These are phyloP conservation scores for Tokudaia muenninki DNA, from an alignment of 2,797 vertebrate genomes.

Conservation along the genomic window DNA sequence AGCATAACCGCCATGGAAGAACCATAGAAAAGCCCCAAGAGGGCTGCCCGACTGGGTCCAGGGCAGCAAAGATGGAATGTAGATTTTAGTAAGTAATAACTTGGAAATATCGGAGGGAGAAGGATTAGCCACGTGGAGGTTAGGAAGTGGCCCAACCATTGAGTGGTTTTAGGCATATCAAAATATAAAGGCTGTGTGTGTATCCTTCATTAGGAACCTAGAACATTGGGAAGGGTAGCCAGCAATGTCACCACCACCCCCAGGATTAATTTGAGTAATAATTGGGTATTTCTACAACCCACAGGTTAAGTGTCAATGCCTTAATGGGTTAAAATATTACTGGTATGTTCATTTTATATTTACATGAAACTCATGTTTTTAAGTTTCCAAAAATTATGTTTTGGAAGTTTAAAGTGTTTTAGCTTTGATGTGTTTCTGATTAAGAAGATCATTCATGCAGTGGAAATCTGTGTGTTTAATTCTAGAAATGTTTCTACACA, in stretches of 20 bases:
- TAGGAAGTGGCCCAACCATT: background rate
- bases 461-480: slow-evolving; percentile 23
- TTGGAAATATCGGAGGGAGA: background rate
- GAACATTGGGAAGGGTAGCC: background rate
- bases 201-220: background rate
- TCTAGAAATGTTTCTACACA: background rate
- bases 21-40: background rate
- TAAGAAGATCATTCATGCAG: background rate
- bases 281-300: background rate
- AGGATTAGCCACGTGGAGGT: background rate
- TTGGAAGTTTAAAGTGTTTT: slow-evolving; percentile 33
- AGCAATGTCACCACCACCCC: background rate
- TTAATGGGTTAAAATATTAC: background rate
- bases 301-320: no score
- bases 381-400: slow-evolving; percentile 37
- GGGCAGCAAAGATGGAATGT: background rate
- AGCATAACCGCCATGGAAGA: no score
- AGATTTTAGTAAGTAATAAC: background rate
- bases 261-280: background rate
- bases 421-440: background rate
- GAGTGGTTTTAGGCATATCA: background rate
- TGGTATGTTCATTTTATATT: slow-evolving; percentile 29
- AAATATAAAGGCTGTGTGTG: background rate
- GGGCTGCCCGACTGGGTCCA: background rate
- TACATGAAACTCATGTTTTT: slow-evolving; percentile 28